Evolutionary conservation across 2,888 invertebrate genomes (phyloP), one percentile per base, ranked within the genome.

Genomic region (Dione vanillae): DNA sequence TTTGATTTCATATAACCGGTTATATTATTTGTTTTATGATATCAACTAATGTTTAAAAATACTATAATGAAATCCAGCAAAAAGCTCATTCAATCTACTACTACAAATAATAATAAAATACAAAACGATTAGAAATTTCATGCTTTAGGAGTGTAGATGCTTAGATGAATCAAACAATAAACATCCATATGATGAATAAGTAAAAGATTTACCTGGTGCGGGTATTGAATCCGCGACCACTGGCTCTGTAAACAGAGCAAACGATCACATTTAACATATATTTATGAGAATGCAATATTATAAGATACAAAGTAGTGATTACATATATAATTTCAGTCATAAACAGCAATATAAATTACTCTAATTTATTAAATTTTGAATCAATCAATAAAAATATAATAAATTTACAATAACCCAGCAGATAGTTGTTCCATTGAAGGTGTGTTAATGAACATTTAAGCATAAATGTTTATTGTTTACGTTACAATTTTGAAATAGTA

Each of bases 381-480:
- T 5, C n/a, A n/a, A 27, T 27, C 2, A 27, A 27, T 27, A 27
- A 27, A 27, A 3, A 27, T 27, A 27, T 27, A 3, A 5, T 5
- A 27, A 27, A 27, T 27, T 27, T 27, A 27, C 5, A 27, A 27
- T 27, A 5, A 27, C 5, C 27, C 27, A 27, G 27, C 2, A 27
- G 5, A 27, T 5, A 27, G 2, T 5, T 3, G 27, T 27, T 5
- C 16, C 47, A 47, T 47, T 16, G 47, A 16, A 47, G 47, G 16
- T 47, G 43, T 27, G 27, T 27, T 27, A 27, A 27, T 27, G 27
- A 2, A 27, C 27, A 27, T 27, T 27, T 27, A 27, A 27, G 27
- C 35, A 56, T 56, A 56, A 56, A 56, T 56, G 56, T 56, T 59
- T 41, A 43, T 59, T 59, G 59, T 45, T 45, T 61, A 59, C 20